Percentiles rank a stretch among this genome's conserved stretches.
Evolutionary conservation across 2,113 vertebrate genomes (phyloP).

Genomic region (Casuarius casuarius): DNA sequence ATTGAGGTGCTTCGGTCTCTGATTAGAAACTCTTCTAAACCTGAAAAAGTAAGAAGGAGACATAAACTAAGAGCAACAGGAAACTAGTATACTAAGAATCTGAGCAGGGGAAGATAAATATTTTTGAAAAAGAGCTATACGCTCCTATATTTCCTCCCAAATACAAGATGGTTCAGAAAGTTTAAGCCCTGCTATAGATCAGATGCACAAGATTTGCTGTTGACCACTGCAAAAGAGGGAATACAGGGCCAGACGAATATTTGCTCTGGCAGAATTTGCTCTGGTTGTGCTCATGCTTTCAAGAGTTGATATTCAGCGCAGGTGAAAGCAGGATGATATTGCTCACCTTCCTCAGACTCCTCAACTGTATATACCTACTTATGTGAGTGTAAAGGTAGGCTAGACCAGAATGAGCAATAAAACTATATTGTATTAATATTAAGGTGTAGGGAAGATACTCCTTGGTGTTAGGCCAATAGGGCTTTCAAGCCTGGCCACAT

Average conservation of each 20-base stretch:
- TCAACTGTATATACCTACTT: neutral
- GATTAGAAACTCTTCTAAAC: neutral
- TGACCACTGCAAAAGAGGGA: too few relatives aligned
- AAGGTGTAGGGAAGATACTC: too few relatives aligned
- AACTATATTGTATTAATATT: neutral
- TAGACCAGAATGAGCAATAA: neutral
- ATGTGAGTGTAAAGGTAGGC: neutral
- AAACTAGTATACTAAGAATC: neutral
- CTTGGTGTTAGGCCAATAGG: too few relatives aligned
- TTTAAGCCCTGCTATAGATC: too few relatives aligned
- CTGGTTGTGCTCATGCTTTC: too few relatives aligned
- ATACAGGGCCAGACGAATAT: too few relatives aligned
- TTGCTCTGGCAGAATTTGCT: neutral
- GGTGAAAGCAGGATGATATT: neutral
- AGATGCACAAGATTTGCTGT: too few relatives aligned
- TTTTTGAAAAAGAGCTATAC: neutral
- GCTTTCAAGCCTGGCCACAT: too few relatives aligned
- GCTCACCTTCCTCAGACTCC: neutral
- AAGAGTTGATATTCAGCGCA: neutral
- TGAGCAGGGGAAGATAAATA: neutral
- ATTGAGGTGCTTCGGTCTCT: neutral
- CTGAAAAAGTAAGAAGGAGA: neutral
- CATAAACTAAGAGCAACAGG: neutral
- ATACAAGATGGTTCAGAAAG: too few relatives aligned
- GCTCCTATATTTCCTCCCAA: neutral